A percentile compares a stretch with the other conserved stretches of the same genome.
These are phyloP conservation scores for Hydra vulgaris DNA, from an alignment of 30 jellyfish, hydroid and myxozoan species.

Conservation along the genomic window DNA sequence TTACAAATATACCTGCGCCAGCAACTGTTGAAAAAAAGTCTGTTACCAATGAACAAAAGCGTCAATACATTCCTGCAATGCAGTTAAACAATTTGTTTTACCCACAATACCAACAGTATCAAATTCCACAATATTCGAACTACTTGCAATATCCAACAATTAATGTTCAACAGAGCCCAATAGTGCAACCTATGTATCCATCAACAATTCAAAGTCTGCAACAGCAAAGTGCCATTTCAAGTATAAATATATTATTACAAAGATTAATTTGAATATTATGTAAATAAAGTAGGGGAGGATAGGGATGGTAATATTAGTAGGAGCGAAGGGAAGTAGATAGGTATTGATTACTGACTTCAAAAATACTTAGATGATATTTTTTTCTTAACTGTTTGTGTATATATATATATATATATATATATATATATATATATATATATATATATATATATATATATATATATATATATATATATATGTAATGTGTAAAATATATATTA, in stretches of 20 bases:
- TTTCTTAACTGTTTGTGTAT: no score
- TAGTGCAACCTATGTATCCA: neutral
- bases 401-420: no score
- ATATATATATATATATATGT: no score
- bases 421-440: no score
- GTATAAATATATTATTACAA: neutral
- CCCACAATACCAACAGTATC: conserved; percentile 11
- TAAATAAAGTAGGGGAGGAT: no score
- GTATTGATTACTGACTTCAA: no score
- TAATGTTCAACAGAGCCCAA: conserved; percentile 13
- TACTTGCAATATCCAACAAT: conserved; percentile 4
- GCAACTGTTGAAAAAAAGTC: conserved; percentile 18
- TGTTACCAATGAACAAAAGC: conserved; percentile 36
- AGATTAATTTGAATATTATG: no score
- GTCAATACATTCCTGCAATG: conserved; percentile 10
- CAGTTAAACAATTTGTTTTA: conserved; percentile 1
- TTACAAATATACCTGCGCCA: neutral
- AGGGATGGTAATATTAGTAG: neutral
- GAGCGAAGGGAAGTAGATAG: no score
- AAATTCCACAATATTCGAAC: conserved; percentile 6
- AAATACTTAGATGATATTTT: no score
- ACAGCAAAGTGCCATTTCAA: neutral
- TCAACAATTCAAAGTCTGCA: neutral
- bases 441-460: no score
- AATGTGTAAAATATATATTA: no score